Conservation (phyloP, 2,113 vertebrate species). For the Xenopus laevis region DNA sequence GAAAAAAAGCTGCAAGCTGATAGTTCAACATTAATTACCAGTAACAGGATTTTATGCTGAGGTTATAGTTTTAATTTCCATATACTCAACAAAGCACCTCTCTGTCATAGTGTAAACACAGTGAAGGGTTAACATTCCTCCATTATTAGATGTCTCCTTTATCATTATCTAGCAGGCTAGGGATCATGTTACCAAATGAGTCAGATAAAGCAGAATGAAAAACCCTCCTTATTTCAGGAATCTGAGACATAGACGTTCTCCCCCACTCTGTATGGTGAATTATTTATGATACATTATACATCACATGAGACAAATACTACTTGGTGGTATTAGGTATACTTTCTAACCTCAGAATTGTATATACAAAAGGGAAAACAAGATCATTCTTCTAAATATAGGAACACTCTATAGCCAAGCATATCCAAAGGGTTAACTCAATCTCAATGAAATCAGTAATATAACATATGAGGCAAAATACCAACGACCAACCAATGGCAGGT, state of each 20-base stretch:
- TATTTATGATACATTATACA: constrained; percentile 14
- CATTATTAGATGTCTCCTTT: not conserved
- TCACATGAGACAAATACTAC: not conserved
- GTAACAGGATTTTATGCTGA: no score
- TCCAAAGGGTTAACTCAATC: no score
- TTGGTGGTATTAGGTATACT: not conserved
- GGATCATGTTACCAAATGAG: constrained; percentile 36
- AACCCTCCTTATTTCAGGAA: constrained; percentile 11
- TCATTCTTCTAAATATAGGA: not conserved
- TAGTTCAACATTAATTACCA: no score
- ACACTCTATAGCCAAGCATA: not conserved
- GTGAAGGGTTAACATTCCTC: constrained; percentile 19
- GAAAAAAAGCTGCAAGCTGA: no score
- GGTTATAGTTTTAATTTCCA: no score
- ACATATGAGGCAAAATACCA: no score
- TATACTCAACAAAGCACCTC: no score
- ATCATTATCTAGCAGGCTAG: constrained; percentile 22
- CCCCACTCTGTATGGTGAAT: constrained; percentile 14
- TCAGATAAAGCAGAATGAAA: constrained; percentile 33
- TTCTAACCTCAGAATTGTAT: not conserved
- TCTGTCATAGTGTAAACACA: not conserved
- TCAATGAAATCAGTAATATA: no score
- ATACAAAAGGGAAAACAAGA: not conserved
- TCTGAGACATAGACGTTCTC: constrained; percentile 13
- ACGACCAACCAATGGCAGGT: no score